Evolutionary conservation across 2,797 vertebrate genomes (phyloP).

Genomic region (Chelonia mydas): DNA sequence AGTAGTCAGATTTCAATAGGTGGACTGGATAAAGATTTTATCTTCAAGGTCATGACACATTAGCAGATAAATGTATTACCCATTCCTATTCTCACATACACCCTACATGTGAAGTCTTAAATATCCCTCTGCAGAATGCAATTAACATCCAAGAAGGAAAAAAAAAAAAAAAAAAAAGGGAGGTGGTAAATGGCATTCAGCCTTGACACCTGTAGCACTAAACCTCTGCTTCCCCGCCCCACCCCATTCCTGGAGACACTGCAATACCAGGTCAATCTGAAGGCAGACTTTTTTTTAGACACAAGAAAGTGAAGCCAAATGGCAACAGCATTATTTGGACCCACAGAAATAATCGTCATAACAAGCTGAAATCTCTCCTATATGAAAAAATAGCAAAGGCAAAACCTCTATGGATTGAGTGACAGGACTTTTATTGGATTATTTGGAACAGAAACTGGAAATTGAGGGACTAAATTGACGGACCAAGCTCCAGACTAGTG

Average conservation of each 20-base stretch:
- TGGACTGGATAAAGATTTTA: slow-evolving; percentile 28
- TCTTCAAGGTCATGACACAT: slow-evolving; percentile 28
- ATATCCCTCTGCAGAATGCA: slow-evolving; percentile 7
- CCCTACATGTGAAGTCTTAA: not conserved
- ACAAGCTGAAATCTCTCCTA: slow-evolving; percentile 61
- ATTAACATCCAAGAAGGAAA: slow-evolving; percentile 33
- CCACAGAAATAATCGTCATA: slow-evolving; percentile 17
- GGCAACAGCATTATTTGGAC: slow-evolving; percentile 11
- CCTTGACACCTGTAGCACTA: slow-evolving; percentile 29
- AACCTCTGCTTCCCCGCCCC: not conserved
- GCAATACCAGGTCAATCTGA: not conserved
- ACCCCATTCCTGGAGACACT: too few species aligned
- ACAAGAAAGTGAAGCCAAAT: slow-evolving; percentile 47
- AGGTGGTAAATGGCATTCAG: slow-evolving; percentile 20
- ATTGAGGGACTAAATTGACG: not conserved
- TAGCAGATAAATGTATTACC: slow-evolving; percentile 35
- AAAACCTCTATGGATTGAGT: slow-evolving; percentile 66
- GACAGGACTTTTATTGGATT: slow-evolving; percentile 66
- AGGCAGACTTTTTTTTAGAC: slow-evolving; percentile 37
- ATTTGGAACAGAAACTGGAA: slow-evolving; percentile 48
- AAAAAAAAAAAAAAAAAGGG: not conserved
- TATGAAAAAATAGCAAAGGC: slow-evolving; percentile 67
- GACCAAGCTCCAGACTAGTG: slow-evolving; percentile 15
- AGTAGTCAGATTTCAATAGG: not conserved
- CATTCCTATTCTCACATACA: not conserved